These are phyloP conservation scores for Andrena hattorfiana DNA, from an alignment of 2,888 invertebrate species.

Conservation along the genomic window DNA sequence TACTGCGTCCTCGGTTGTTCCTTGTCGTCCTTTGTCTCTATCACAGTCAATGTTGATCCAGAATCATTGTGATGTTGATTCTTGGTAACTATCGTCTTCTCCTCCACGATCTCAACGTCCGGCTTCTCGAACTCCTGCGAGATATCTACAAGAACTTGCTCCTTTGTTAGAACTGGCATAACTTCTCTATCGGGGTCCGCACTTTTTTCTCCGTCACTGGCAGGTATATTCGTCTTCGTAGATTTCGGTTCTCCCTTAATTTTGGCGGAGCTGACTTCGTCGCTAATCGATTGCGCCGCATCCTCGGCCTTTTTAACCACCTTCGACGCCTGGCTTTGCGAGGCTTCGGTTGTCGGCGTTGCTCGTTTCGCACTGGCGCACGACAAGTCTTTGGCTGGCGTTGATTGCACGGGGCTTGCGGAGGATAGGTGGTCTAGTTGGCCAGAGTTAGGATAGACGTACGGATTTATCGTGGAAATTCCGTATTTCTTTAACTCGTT, in stretches of 20 bases:
- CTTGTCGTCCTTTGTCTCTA: slow-evolving; percentile 47
- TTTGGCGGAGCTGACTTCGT: background rate
- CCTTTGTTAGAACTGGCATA: slow-evolving; percentile 17
- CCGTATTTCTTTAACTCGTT: slow-evolving; percentile 70
- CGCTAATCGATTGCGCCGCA: background rate
- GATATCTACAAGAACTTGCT: slow-evolving; percentile 4
- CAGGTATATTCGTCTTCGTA: background rate
- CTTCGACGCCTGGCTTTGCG: slow-evolving; percentile 1
- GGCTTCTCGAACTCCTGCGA: slow-evolving; percentile 4
- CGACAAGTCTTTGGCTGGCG: slow-evolving; percentile 22
- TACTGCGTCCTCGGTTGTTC: slow-evolving; percentile 76
- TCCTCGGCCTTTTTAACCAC: background rate
- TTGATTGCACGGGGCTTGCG: slow-evolving; percentile 1
- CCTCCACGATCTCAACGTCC: slow-evolving; percentile 55
- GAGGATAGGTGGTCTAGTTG: background rate
- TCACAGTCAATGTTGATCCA: slow-evolving; percentile 32
- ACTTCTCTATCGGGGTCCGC: background rate
- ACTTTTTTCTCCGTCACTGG: slow-evolving; percentile 6
- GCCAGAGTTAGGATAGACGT: background rate
- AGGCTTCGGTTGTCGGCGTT: background rate
- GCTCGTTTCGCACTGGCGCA: background rate
- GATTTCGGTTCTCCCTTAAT: background rate
- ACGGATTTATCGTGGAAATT: slow-evolving; percentile 72
- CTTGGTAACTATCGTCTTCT: slow-evolving; percentile 36
- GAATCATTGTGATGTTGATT: slow-evolving; percentile 36